Conservation (phyloP, 2,113 vertebrate genomes). For the Microcebus jonahi region DNA sequence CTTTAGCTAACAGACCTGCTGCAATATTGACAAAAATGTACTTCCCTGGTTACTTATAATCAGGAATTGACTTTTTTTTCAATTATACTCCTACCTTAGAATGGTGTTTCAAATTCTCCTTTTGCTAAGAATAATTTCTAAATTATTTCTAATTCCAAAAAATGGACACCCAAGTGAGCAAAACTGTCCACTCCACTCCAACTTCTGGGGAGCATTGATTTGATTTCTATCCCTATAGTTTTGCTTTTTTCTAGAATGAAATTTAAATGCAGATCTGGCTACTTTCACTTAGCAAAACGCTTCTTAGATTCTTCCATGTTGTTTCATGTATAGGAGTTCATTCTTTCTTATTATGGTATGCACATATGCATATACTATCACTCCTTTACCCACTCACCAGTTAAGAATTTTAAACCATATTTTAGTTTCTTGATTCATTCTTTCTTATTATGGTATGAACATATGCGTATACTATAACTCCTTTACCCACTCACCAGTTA, state of each 20-base stretch:
- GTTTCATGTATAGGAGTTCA: not conserved
- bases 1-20: not conserved
- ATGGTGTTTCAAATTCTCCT: not conserved
- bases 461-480: not conserved
- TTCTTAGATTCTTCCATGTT: not conserved
- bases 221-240: not conserved
- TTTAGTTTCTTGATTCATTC: conserved; percentile 14
- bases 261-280: not conserved
- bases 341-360: not conserved
- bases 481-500: not conserved
- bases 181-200: not conserved
- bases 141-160: not conserved
- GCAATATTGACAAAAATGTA: not conserved
- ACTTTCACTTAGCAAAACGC: not conserved
- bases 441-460: not conserved
- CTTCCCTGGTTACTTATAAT: not conserved
- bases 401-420: not conserved
- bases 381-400: not conserved
- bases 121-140: conserved; percentile 3
- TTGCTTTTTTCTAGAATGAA: not conserved
- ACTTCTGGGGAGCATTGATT: not conserved
- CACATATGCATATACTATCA: not conserved
- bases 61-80: not conserved
- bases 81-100: not conserved
- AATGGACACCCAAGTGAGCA: not conserved